A percentile compares a stretch with the other conserved stretches of the same genome.
Conservation (phyloP, 35 echinoderm and acorn worm species). For the Strongylocentrotus purpuratus region DNA sequence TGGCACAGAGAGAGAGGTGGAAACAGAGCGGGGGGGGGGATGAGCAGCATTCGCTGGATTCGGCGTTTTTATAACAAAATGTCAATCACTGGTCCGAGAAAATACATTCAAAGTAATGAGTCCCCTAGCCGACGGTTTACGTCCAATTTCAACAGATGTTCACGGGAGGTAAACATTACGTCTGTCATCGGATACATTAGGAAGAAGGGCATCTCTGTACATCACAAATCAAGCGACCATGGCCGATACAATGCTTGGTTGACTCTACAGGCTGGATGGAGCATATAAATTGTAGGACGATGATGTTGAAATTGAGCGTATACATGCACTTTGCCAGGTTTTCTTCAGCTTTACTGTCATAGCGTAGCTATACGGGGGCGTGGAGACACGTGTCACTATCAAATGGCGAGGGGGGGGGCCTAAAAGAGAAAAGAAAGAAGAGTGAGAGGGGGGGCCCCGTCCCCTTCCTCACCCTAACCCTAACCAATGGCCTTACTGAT, state of each 20-base stretch:
- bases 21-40: neutral
- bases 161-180: neutral
- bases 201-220: neutral
- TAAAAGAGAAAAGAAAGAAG: too few relatives aligned
- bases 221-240: neutral
- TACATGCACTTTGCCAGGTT: neutral
- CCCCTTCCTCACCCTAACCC: too few relatives aligned
- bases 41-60: neutral
- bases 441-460: too few relatives aligned
- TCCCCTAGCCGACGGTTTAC: neutral
- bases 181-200: slow-evolving; percentile 8
- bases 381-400: too few relatives aligned
- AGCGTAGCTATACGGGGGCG: too few relatives aligned
- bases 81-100: neutral
- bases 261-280: neutral
- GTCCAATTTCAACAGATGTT: neutral
- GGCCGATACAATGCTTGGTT: neutral
- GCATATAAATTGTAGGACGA: neutral
- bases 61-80: neutral
- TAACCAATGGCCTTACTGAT: too few relatives aligned
- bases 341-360: too few relatives aligned
- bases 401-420: too few relatives aligned
- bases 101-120: slow-evolving; percentile 12
- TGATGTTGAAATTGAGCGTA: neutral
- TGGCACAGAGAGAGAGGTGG: neutral